phyloP scores from a whole-genome alignment of 92 coral and sea anemone species.

The Actinostola sp. region DNA sequence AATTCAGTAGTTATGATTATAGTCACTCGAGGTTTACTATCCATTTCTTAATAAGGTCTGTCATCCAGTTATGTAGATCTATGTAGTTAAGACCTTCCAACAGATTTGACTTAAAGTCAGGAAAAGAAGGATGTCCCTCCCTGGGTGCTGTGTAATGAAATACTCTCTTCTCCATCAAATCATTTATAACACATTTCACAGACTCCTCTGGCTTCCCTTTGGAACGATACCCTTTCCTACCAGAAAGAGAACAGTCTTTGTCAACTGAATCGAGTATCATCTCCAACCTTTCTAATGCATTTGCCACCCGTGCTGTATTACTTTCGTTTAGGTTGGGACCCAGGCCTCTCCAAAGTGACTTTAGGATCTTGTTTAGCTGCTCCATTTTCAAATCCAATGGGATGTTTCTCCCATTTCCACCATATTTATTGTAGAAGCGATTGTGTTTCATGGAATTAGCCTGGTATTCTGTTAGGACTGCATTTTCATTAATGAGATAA shows the following conservation, averaged over 20 bases:
- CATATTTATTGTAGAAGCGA: constrained; percentile 58
- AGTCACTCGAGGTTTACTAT: no score
- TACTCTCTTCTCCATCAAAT: constrained; percentile 33
- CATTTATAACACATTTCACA: constrained; percentile 48
- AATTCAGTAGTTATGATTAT: no score
- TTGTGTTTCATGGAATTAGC: constrained; percentile 43
- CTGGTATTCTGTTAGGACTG: constrained; percentile 43
- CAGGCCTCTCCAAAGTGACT: constrained; percentile 51
- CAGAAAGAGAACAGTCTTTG: constrained; percentile 46
- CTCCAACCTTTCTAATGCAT: constrained; percentile 44
- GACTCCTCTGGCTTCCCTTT: constrained; percentile 21
- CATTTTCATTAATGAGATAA: constrained; percentile 33
- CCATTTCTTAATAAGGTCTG: no score
- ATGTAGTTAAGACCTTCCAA: constrained; percentile 13
- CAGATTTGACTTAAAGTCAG: neutral
- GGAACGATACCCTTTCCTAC: constrained; percentile 38
- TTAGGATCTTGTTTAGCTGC: constrained; percentile 54
- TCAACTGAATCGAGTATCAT: constrained; percentile 41
- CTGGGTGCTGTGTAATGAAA: constrained; percentile 33
- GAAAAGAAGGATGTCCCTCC: constrained; percentile 55
- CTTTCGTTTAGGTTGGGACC: constrained; percentile 61
- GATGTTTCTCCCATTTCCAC: constrained; percentile 58
- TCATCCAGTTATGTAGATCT: no score
- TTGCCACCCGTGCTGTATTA: constrained; percentile 56
- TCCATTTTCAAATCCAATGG: constrained; percentile 65